Evolutionary conservation across 2,888 invertebrate genomes (phyloP).

Genomic region (Bruchidius siliquastri): DNA sequence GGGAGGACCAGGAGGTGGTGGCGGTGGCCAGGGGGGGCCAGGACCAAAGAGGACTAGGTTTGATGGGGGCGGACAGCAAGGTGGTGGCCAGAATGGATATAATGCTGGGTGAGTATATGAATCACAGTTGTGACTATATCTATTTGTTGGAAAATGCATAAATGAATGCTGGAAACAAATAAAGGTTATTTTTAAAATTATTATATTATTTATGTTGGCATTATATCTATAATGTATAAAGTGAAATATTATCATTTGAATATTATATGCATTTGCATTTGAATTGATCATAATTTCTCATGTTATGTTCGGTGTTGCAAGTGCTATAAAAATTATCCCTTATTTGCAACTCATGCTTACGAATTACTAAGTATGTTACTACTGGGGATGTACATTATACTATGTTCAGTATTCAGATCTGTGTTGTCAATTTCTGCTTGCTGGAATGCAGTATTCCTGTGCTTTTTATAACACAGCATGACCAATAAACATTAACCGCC

Average conservation of each 20-base stretch:
- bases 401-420: too few relatives aligned
- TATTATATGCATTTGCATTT: not conserved
- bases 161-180: too few relatives aligned
- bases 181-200: too few relatives aligned
- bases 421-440: too few relatives aligned
- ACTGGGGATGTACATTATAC: constrained; percentile 16
- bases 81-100: constrained; percentile 33
- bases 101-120: constrained; percentile 28
- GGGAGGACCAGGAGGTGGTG: constrained; percentile 27
- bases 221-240: too few relatives aligned
- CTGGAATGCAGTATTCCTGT: too few relatives aligned
- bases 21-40: constrained; percentile 30
- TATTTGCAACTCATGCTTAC: constrained; percentile 30
- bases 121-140: not conserved
- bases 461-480: too few relatives aligned
- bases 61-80: constrained; percentile 26
- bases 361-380: constrained; percentile 27
- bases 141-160: too few relatives aligned
- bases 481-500: too few relatives aligned
- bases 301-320: constrained; percentile 5
- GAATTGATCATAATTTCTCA: constrained; percentile 1
- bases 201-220: too few relatives aligned
- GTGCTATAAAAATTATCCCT: constrained; percentile 14
- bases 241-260: too few relatives aligned
- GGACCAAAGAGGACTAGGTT: constrained; percentile 36